These are phyloP conservation scores for Barbus barbus DNA, from an alignment of 2,113 vertebrate species.

Conservation along the genomic window DNA sequence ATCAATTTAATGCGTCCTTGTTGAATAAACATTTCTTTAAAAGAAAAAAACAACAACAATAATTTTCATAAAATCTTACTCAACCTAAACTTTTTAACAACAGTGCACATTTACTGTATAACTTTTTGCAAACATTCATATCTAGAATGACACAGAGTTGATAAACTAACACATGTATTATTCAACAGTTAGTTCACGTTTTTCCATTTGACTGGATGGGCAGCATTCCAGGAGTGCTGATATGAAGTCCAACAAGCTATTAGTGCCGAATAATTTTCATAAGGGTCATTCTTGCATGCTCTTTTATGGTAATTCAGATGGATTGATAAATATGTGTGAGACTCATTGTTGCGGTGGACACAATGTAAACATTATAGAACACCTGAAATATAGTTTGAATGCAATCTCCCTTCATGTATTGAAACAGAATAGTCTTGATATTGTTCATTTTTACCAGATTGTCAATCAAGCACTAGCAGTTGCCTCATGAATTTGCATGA, in stretches of 20 bases:
- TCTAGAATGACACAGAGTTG: background rate
- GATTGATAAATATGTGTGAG: conserved; percentile 59
- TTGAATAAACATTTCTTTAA: background rate
- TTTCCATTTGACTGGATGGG: background rate
- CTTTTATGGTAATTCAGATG: conserved; percentile 46
- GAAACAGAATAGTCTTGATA: background rate
- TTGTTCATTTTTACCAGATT: background rate
- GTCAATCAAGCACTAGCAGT: background rate
- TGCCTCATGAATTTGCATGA: background rate
- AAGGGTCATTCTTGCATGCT: conserved; percentile 53
- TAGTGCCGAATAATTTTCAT: conserved; percentile 66
- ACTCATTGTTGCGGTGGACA: background rate
- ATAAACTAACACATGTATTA: conserved; percentile 45
- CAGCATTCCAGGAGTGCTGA: background rate
- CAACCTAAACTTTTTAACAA: background rate
- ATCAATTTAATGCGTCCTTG: too few relatives aligned
- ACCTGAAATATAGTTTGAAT: background rate
- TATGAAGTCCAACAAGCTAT: conserved; percentile 56
- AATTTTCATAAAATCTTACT: too few relatives aligned
- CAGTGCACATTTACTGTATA: background rate
- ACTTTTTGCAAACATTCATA: background rate
- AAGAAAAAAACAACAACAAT: too few relatives aligned
- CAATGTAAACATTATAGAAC: conserved; percentile 1
- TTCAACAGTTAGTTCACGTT: conserved; percentile 61
- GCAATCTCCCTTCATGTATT: background rate